Evolutionary conservation across 2,113 vertebrate genomes (phyloP).

Genomic region (Jaculus jaculus): DNA sequence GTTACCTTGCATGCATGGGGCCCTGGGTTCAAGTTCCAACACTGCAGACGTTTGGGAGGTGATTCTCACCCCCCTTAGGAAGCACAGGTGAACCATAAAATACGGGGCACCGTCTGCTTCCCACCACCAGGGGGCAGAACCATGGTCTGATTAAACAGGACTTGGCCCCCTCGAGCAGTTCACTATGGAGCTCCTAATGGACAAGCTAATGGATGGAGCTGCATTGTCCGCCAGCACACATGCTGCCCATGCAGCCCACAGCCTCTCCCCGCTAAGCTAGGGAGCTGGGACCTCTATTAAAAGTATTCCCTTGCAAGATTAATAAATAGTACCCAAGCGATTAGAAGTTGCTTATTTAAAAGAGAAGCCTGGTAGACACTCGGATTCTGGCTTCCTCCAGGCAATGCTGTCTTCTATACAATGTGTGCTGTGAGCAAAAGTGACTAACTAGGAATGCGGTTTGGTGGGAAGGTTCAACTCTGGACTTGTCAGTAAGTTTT

Average conservation of each 20-base stretch:
- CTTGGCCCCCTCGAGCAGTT: background rate
- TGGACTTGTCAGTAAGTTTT: background rate
- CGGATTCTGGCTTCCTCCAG: background rate
- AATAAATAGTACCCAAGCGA: background rate
- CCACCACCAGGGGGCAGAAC: background rate
- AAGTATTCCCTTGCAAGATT: background rate
- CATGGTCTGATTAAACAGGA: background rate
- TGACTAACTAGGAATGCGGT: background rate
- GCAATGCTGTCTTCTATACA: accelerated
- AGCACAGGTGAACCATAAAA: accelerated
- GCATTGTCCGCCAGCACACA: no score
- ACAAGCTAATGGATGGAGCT: accelerated
- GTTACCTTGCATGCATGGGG: no score
- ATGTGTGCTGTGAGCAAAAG: accelerated
- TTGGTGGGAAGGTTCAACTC: background rate
- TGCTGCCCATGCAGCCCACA: accelerated
- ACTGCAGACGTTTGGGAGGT: background rate
- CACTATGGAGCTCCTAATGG: accelerated
- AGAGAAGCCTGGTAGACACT: background rate
- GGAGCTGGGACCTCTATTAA: background rate
- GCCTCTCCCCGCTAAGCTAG: no score
- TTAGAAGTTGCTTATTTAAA: constrained; percentile 32
- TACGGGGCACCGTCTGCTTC: background rate
- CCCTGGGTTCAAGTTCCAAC: background rate
- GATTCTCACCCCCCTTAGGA: background rate